Base-by-base conservation (phyloP, 2,797 vertebrate genomes). In the Hippopotamyrus pictus region DNA sequence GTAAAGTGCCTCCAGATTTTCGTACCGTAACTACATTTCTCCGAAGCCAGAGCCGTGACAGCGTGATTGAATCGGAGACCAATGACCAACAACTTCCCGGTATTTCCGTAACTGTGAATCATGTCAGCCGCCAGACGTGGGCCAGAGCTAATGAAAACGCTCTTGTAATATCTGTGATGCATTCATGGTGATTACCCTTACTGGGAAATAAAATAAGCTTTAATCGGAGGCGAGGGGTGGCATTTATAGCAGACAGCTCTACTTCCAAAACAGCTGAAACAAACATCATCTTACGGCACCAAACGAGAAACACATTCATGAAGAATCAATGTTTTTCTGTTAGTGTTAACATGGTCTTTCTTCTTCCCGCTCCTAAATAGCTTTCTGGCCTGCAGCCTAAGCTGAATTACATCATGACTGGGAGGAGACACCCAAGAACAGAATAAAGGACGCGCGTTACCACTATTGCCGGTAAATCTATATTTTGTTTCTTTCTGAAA, bases 61-160 rank as follows among this genome's bases (percentile, higher is more conserved):
- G 69, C 12, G 12, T 73, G 69, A 73, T 37, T 17, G 69, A 73
- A 73, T 73, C 69, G 33, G 29, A 73, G 12, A 73, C 29, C 69
- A 73, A 37, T 73, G 69, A 73, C 29, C 69, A 17, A 29, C 57
- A 87, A 62, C 29, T 57, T 51, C 44, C 25, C 50, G 50, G 65
- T 53, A 79, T n/a, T 57, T 82, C 9, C 44, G 44, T 79, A 85
- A 83, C 54, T 37, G 65, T 41, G 19, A 54, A 54, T 79, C 37
- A 76, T 46, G 62, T 29, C 87, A 73, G 29, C 57, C 48, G 50
- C n/a, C 50, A 88, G 73, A 65, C 53, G 37, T 76, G 37, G 44
- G 51, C 54, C 86, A 83, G 87, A 83, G 88, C 83, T 90, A 88
- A 83, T 82, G 44, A 86, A 51, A 89, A 88, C 22, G 54, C 88